phyloP scores from a whole-genome alignment of 2,888 invertebrate species.

The Willowsia nigromaculata region DNA sequence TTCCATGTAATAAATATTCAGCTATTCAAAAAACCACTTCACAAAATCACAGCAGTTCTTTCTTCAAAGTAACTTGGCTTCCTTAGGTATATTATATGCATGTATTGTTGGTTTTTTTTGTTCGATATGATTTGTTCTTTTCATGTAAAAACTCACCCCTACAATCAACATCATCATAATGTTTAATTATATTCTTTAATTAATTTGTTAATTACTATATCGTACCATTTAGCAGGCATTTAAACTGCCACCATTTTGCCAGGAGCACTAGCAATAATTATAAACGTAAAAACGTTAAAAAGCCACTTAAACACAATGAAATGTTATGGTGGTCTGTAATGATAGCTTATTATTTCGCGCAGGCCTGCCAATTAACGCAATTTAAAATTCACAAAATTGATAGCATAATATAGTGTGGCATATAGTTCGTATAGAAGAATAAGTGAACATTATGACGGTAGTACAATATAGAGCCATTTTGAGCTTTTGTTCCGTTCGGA shows the following conservation, averaged over 20 bases:
- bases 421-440: neutral
- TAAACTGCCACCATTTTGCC: conserved; percentile 16
- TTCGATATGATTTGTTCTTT: conserved; percentile 12
- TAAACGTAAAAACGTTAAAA: neutral
- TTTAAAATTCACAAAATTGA: conserved; percentile 30
- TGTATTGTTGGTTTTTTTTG: too few species aligned
- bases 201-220: conserved; percentile 40
- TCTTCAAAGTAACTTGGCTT: neutral
- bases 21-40: neutral
- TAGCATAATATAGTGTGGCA: too few species aligned
- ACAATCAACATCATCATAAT: conserved; percentile 1
- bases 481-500: neutral
- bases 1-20: neutral
- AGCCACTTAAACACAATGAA: conserved; percentile 9
- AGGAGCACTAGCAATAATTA: conserved; percentile 14
- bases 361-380: conserved; percentile 28
- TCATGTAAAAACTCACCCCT: neutral
- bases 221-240: neutral
- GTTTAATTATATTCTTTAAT: conserved; percentile 47
- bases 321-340: neutral
- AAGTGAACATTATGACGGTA: neutral
- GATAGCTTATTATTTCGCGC: conserved; percentile 17
- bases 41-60: neutral
- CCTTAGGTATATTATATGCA: neutral
- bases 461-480: neutral